Base-by-base conservation (phyloP, 2,888 invertebrate genomes). In the Rhagophthalmus giganteus region DNA sequence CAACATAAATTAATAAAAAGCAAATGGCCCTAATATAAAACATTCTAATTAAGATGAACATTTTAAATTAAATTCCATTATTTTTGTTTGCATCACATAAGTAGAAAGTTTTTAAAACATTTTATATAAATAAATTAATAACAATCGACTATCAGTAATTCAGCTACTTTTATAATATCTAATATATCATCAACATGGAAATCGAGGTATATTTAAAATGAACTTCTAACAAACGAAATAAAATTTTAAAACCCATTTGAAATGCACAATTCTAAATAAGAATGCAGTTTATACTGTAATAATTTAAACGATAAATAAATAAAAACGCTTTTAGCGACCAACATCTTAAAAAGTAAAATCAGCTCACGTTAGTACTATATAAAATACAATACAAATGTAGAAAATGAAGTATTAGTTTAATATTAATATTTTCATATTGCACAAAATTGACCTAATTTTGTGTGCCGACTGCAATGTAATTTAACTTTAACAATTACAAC, bases 401-500 rank as follows among this genome's bases (percentile, higher is more conserved):
- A 20, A 20, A 20, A 27, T 27, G 3, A 9, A 27, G n/a, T 3
- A 27, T 27, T 9, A 9, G n/a, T n/a, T n/a, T n/a, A n/a, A n/a
- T n/a, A n/a, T n/a, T n/a, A n/a, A n/a, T n/a, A n/a, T n/a, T n/a
- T n/a, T n/a, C n/a, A 25, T 41, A 41, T 41, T 41, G 32, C 32
- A 41, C 40, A 32, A 13, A 31, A 14, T 7, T n/a, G 2, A 30
- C 26, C 26, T 9, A 20, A 30, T 24, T 16, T n/a, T 15, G 28
- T 12, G 26, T 3, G 11, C 16, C 8, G 1, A 39, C 39, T 30
- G 39, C 39, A 39, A 39, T 30, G 28, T 39, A 39, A 9, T 26
- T 20, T 9, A n/a, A 11, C 14, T 32, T 6, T 24, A 11, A 14
- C 8, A 5, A 20, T 64, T 77, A 80, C 69, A 81, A 74, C 70